These are phyloP conservation scores for Stratiolaelaps scimitus DNA, from an alignment of 1,140 invertebrate species.

Conservation along the genomic window DNA sequence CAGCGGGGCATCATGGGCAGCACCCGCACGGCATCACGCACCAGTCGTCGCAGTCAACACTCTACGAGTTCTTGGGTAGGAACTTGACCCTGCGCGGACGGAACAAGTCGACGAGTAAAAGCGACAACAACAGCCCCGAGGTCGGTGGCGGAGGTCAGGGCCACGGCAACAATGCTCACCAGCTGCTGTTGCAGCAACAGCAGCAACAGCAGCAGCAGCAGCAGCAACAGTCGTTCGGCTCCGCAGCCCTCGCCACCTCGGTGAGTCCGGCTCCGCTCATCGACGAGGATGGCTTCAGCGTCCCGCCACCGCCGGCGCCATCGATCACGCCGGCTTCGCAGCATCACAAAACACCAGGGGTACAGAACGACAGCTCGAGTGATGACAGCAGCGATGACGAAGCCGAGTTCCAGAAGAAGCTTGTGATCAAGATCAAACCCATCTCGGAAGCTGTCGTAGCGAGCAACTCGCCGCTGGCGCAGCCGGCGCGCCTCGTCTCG, in stretches of 20 bases:
- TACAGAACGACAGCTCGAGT: constrained; percentile 1
- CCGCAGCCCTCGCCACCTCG: too few relatives aligned
- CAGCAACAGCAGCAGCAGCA: too few relatives aligned
- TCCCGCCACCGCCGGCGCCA: constrained; percentile 3
- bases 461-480: neutral
- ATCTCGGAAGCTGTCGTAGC: constrained; percentile 11
- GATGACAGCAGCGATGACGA: constrained; percentile 28
- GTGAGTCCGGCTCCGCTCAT: neutral
- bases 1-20: too few relatives aligned
- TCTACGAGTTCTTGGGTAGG: constrained; percentile 1
- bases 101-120: constrained; percentile 39
- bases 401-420: neutral
- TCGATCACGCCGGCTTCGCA: neutral
- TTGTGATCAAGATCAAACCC: constrained; percentile 20
- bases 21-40: neutral
- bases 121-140: neutral
- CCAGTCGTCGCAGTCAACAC: constrained; percentile 21
- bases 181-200: too few relatives aligned
- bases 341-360: too few relatives aligned
- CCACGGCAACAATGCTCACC: too few relatives aligned
- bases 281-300: constrained; percentile 6
- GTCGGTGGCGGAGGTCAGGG: too few relatives aligned
- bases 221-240: too few relatives aligned
- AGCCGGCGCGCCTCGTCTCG: constrained; percentile 7
- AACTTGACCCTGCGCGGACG: constrained; percentile 8